Evolutionary conservation across 2,888 invertebrate species (phyloP), one percentile per base, ranked within the genome.

Genomic region (Oeneis ivallda): DNA sequence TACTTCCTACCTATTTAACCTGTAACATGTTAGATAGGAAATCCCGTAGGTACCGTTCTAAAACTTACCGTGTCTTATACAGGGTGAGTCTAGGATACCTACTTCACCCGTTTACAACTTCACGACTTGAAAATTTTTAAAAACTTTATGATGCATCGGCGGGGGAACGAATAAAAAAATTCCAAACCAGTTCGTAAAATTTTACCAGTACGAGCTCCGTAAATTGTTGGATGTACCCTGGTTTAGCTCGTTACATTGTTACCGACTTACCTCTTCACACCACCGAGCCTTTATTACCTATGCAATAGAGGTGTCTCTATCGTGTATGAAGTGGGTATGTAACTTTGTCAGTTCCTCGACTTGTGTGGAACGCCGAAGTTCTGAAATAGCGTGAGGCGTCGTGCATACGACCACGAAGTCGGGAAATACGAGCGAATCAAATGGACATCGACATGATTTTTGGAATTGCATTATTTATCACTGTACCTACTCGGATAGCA

Each of bases 201-300:
- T 63, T 56, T 49, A 56, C 26, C 62, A 62, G 63, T 56, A 49
- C 34, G 8, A 34, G 50, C 56, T 65, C 26, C 45, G 68, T 50
- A 65, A 65, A 65, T 68, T 65, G 65, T 64, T 56, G 53, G 67
- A 64, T 60, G 61, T 63, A 63, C 61, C 63, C 64, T 50, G 61
- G 64, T 61, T 64, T 64, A 67, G 64, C 56, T 67, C 64, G 66
- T 66, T 66, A 67, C 47, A 49, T 43, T 58, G 64, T 53, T 64
- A 53, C 64, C 37, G 39, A 53, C 10, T 32, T 49, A 54, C 50
- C 19, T 26, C 17, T 49, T 10, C 64, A 32, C 17, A n/a, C 17
- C 9, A 17, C 13, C n/a, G 17, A 11, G 11, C 17, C 34, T 17
- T 58, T 64, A 62, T 41, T 41, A n/a, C 1, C 1, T 7, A 32